phyloP scores from a whole-genome alignment of 2,797 vertebrate genomes.

The Neopelma chrysocephalum region DNA sequence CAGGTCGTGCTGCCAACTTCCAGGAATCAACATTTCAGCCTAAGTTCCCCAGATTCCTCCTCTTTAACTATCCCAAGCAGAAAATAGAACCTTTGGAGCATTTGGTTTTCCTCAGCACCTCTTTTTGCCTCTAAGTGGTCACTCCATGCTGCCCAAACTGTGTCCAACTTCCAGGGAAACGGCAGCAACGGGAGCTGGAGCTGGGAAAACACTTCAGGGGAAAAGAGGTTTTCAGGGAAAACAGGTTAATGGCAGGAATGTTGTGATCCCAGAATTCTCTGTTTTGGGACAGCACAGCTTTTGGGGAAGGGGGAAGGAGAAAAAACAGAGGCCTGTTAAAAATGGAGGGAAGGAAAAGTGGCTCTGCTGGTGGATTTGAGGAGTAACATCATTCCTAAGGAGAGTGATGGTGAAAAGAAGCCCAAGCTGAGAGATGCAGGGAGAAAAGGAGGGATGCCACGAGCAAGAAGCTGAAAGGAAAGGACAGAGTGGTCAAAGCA shows the following conservation, averaged over 20 bases:
- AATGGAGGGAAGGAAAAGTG: neutral
- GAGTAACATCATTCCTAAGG: neutral
- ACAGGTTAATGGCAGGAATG: neutral
- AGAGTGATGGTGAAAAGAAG: neutral
- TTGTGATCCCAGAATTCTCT: neutral
- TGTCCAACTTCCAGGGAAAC: neutral
- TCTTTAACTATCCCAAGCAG: neutral
- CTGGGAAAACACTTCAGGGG: neutral
- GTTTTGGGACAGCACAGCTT: neutral
- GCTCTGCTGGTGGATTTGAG: neutral
- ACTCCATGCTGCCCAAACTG: accelerated
- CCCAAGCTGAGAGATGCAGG: neutral
- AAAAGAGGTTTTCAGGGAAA: neutral
- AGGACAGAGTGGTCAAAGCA: neutral
- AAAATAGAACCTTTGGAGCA: neutral
- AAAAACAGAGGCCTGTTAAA: neutral
- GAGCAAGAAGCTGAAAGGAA: neutral
- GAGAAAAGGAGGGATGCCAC: neutral
- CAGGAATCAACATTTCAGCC: neutral
- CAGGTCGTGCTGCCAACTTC: neutral
- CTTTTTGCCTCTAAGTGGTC: neutral
- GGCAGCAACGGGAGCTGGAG: neutral
- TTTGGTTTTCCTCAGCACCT: neutral
- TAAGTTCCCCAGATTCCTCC: no score
- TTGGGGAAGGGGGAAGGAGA: neutral